These are phyloP conservation scores for Adelognathus sp. DNA, from an alignment of 2,888 invertebrate genomes.

Conservation along the genomic window DNA sequence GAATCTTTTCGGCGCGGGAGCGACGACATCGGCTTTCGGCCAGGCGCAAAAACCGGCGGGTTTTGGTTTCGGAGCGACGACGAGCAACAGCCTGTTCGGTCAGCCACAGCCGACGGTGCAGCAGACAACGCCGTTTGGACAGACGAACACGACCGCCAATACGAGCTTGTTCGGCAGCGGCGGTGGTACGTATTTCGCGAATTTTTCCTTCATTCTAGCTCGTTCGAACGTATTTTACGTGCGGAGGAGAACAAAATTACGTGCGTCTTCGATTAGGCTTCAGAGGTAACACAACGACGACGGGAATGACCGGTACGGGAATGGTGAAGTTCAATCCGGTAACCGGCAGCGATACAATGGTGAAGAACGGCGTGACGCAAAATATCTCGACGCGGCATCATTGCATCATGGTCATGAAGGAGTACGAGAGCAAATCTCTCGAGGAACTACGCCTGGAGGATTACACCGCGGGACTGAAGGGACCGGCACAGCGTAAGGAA, in stretches of 20 bases:
- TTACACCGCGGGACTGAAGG: constrained; percentile 95
- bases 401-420: constrained; percentile 99
- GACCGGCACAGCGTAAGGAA: constrained; percentile 81
- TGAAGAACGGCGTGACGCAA: constrained; percentile 92
- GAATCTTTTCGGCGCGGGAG: constrained; percentile 84
- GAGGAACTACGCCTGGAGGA: constrained; percentile 98
- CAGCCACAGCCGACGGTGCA: constrained; percentile 81
- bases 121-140: constrained; percentile 81
- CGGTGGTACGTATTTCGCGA: constrained; percentile 64
- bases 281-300: constrained; percentile 72
- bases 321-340: constrained; percentile 93
- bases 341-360: constrained; percentile 94
- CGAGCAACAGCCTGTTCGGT: constrained; percentile 85
- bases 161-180: constrained; percentile 80
- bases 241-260: constrained; percentile 18
- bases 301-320: constrained; percentile 85
- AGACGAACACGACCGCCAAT: constrained; percentile 82
- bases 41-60: constrained; percentile 84
- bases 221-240: background rate
- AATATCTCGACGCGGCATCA: constrained; percentile 96
- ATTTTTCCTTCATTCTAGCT: background rate
- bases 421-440: constrained; percentile 96
- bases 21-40: constrained; percentile 85
- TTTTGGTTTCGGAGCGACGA: constrained; percentile 84
- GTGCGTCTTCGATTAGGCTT: constrained; percentile 68